These are phyloP conservation scores for Pseudorasbora parva DNA, from an alignment of 2,113 vertebrate genomes.

Conservation along the genomic window DNA sequence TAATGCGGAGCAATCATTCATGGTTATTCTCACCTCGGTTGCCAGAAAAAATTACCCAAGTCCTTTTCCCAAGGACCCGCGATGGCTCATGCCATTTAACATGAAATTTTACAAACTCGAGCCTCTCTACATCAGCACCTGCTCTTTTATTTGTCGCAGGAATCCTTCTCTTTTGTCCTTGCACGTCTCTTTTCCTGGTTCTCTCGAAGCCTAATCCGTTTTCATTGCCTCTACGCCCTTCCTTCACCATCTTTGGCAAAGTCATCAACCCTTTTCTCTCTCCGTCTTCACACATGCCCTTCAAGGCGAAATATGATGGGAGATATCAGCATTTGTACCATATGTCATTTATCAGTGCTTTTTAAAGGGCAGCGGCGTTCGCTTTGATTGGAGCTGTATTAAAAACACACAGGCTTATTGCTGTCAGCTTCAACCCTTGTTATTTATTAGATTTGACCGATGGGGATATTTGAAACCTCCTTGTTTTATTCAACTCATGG, in stretches of 20 bases:
- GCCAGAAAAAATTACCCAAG: constrained; percentile 45
- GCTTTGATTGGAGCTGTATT: constrained; percentile 30
- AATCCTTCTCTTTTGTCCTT: not conserved
- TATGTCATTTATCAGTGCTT: constrained; percentile 32
- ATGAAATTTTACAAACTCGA: constrained; percentile 16
- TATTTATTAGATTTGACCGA: constrained; percentile 26
- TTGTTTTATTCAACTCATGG: constrained; percentile 15
- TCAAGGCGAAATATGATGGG: constrained; percentile 14
- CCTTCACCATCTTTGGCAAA: not conserved
- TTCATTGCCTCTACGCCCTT: not conserved
- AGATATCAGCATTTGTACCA: constrained; percentile 17
- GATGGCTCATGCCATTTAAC: constrained; percentile 29
- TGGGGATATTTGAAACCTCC: constrained; percentile 26
- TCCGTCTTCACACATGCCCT: not conserved
- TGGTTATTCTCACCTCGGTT: constrained; percentile 32
- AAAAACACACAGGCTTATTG: constrained; percentile 37
- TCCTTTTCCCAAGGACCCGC: constrained; percentile 28
- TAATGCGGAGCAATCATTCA: constrained; percentile 41
- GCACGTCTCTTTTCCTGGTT: not conserved
- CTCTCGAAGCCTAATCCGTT: not conserved
- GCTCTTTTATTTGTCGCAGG: not conserved
- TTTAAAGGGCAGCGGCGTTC: constrained; percentile 23
- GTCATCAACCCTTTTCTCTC: not conserved
- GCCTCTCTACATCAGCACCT: constrained; percentile 1
- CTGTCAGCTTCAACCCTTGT: constrained; percentile 18